phyloP scores from a whole-genome alignment of 2,888 invertebrate species.

The Mythimna vitellina region DNA sequence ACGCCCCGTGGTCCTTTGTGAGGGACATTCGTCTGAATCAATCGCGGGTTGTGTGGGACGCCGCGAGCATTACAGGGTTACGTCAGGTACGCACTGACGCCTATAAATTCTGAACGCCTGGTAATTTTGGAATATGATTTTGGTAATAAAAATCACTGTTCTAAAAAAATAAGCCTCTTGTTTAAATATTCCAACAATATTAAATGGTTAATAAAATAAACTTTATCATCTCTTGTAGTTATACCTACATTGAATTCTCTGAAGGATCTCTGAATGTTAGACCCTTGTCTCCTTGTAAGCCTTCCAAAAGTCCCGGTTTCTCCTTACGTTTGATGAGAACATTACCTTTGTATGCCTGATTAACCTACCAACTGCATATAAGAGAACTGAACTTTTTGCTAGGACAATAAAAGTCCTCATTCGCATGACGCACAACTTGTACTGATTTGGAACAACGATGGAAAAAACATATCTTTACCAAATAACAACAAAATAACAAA shows the following conservation, averaged over 20 bases:
- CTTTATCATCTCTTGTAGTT: neutral
- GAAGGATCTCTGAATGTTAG: slow-evolving; percentile 25
- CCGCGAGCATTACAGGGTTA: slow-evolving; percentile 74
- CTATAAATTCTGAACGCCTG: slow-evolving; percentile 72
- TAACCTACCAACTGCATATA: slow-evolving; percentile 14
- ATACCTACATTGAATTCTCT: slow-evolving; percentile 23
- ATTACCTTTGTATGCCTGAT: slow-evolving; percentile 23
- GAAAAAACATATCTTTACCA: neutral
- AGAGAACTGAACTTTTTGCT: neutral
- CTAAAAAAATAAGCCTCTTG: neutral
- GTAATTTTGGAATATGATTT: slow-evolving; percentile 57
- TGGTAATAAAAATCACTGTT: neutral
- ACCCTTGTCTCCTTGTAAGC: slow-evolving; percentile 42
- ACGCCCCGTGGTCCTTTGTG: slow-evolving; percentile 84
- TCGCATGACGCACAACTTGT: neutral
- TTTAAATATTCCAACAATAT: slow-evolving; percentile 4
- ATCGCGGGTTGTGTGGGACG: slow-evolving; percentile 80
- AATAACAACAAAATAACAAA: neutral
- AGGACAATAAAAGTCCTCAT: neutral
- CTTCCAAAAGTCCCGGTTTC: slow-evolving; percentile 22
- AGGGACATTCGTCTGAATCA: slow-evolving; percentile 87
- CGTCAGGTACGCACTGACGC: slow-evolving; percentile 71
- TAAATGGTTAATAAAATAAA: neutral
- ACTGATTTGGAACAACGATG: neutral
- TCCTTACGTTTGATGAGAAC: slow-evolving; percentile 26